Base-by-base conservation (phyloP, 2,113 vertebrate species). In the Lampris incognitus region DNA sequence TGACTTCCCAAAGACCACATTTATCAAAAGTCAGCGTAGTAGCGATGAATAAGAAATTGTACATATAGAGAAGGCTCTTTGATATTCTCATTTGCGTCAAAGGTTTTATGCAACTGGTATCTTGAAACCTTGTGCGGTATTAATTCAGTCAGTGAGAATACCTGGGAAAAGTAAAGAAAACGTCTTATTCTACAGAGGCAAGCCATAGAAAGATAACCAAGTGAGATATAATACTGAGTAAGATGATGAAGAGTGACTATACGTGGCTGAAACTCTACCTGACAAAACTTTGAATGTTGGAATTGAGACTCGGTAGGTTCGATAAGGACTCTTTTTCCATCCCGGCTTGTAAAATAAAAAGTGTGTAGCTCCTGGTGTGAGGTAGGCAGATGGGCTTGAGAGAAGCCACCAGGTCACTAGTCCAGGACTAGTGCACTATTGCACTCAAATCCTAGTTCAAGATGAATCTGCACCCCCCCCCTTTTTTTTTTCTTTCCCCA, bases 91-190 rank as follows among this genome's bases (percentile, higher is more conserved):
- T 54, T 11, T 2, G 10, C 9, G 1, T 36, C 37, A n/a, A 67
- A 40, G 24, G 44, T 50, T 64, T 51, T 54, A 38, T 55, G 3
- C 13, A 56, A 40, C 58, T 52, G 41, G 61, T 72, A 69, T 46
- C 9, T 50, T 11, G 37, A 13, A 54, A 10, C 2, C 37, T 39
- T 59, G 24, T 59, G 37, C 7, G 10, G 38, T 59, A 59, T 9
- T 38, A 2, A 36, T 39, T 59, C 57, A 39, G 40, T 8, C 37
- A 40, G 3, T 4, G 7, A 59, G n/a, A 38, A 13, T n/a, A 13
- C 5, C 24, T 5, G 52, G 9, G 57, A 59, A 4, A 3, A 9
- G 37, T 9, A 59, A 59, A 10, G 9, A 59, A 2, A 9, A 54
- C 51, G 13, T 11, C 51, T 5, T 24, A 24, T 54, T 54, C 51